phyloP scores from a whole-genome alignment of 2,797 vertebrate species.

The Adelosebastes latens region DNA sequence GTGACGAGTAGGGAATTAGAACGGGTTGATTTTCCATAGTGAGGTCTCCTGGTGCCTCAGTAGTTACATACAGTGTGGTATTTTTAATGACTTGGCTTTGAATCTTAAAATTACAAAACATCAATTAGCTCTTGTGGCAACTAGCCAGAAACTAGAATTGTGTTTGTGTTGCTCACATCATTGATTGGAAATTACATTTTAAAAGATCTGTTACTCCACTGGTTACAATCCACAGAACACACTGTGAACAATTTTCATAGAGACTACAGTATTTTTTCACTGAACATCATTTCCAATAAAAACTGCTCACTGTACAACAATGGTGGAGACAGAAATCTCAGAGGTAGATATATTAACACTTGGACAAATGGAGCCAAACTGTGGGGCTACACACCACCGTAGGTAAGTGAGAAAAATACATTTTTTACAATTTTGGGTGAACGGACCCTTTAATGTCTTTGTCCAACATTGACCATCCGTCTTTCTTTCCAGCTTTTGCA shows the following conservation, averaged over 20 bases:
- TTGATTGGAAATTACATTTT: too few relatives aligned
- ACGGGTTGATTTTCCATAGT: too few relatives aligned
- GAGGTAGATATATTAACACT: not conserved
- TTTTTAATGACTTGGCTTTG: not conserved
- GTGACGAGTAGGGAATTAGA: accelerated
- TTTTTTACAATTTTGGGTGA: not conserved
- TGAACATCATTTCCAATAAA: not conserved
- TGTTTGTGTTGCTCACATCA: too few relatives aligned
- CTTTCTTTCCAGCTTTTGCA: not conserved
- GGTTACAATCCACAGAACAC: not conserved
- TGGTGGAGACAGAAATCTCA: not conserved
- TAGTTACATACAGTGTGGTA: not conserved
- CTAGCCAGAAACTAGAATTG: too few relatives aligned
- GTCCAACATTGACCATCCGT: not conserved
- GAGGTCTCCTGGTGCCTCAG: too few relatives aligned
- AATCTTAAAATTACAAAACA: not conserved
- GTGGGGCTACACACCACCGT: accelerated
- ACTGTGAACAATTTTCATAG: not conserved
- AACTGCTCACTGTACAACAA: not conserved
- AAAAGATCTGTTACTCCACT: too few relatives aligned
- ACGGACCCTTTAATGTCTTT: not conserved
- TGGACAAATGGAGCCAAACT: too few relatives aligned
- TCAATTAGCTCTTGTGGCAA: not conserved
- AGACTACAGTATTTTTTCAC: not conserved
- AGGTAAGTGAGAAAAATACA: not conserved